Conservation (phyloP, 2,797 vertebrate genomes). For the Pseudochromis fuscus region DNA sequence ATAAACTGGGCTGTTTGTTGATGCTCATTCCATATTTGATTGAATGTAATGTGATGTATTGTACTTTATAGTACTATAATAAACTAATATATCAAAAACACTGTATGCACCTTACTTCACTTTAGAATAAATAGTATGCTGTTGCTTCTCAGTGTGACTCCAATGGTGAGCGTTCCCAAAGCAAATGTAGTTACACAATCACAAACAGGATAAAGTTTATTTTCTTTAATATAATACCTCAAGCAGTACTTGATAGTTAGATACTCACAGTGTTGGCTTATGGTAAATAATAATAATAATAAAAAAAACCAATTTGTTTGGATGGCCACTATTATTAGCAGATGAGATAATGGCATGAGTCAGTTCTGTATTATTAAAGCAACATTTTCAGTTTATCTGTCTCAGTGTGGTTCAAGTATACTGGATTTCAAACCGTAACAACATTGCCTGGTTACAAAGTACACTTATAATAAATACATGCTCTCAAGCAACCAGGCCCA, state of each 20-base stretch:
- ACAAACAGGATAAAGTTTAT: not conserved
- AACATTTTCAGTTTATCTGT: not conserved
- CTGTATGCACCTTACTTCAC: constrained; percentile 54
- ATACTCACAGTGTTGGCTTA: not conserved
- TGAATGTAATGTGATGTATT: not conserved
- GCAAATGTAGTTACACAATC: constrained; percentile 13
- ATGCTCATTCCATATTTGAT: constrained; percentile 13
- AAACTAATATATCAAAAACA: not conserved
- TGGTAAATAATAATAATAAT: not conserved
- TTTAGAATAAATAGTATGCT: constrained; percentile 64
- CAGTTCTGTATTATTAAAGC: constrained; percentile 1
- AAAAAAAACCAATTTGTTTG: no score
- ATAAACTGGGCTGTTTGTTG: not conserved
- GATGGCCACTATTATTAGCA: constrained; percentile 1
- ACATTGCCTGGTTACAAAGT: constrained; percentile 35
- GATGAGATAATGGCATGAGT: not conserved
- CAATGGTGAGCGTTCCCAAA: no score
- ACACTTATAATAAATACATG: constrained; percentile 49
- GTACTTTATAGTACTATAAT: constrained; percentile 14
- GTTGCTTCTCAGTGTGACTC: constrained; percentile 31
- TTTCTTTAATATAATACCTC: constrained; percentile 25
- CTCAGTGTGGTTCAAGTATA: constrained; percentile 4
- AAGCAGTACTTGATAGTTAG: not conserved
- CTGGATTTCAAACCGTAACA: constrained; percentile 2
- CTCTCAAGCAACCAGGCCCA: constrained; percentile 15